Percentiles rank a stretch among this genome's conserved stretches.
Evolutionary conservation across 2,113 vertebrate species (phyloP).

Genomic region (Zosterops hypoxanthus): DNA sequence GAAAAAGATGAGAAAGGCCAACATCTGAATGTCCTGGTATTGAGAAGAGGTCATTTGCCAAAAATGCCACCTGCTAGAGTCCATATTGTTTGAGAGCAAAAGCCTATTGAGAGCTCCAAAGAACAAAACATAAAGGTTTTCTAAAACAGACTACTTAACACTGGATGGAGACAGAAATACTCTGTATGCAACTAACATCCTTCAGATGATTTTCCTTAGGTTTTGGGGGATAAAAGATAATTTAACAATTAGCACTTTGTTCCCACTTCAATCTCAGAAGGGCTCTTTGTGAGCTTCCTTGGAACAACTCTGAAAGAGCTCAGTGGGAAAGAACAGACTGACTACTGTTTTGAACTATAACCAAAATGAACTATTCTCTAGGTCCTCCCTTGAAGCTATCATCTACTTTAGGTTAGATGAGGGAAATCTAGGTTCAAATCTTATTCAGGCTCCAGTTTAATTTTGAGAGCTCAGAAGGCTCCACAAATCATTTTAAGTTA

Average conservation of each 20-base stretch:
- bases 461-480: constrained; percentile 62
- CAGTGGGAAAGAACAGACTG: constrained; percentile 47
- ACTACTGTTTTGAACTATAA: constrained; percentile 61
- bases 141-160: constrained; percentile 66
- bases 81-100: constrained; percentile 57
- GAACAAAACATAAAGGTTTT: constrained; percentile 54
- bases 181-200: constrained; percentile 58
- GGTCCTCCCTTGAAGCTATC: constrained; percentile 53
- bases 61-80: constrained; percentile 66
- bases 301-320: constrained; percentile 56
- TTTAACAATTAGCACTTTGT: constrained; percentile 70
- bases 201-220: constrained; percentile 57
- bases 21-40: constrained; percentile 29
- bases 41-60: constrained; percentile 60
- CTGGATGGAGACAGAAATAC: constrained; percentile 58
- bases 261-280: constrained; percentile 57
- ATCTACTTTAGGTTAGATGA: constrained; percentile 45
- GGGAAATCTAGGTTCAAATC: constrained; percentile 63
- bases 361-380: constrained; percentile 63
- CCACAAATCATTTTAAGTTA: constrained; percentile 61
- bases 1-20: constrained; percentile 42
- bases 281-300: constrained; percentile 57
- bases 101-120: constrained; percentile 56
- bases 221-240: constrained; percentile 46
- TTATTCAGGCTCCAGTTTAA: constrained; percentile 55